phyloP scores from a whole-genome alignment of 37 sponge, comb jelly and placozoan genomes.

The Cladorhizidae sp. region DNA sequence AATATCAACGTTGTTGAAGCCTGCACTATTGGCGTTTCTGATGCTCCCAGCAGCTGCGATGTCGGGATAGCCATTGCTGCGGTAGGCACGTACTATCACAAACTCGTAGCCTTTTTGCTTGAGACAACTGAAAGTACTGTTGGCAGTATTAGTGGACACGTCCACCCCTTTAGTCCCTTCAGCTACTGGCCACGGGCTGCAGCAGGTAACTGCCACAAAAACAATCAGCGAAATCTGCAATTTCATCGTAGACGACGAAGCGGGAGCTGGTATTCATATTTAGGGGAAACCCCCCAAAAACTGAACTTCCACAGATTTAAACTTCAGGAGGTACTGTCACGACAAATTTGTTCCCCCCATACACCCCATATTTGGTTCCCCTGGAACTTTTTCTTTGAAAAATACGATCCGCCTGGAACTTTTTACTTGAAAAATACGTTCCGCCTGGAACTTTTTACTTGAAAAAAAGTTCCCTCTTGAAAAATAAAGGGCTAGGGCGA shows the following conservation, averaged over 20 bases:
- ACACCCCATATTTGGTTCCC: no score
- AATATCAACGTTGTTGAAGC: constrained; percentile 73
- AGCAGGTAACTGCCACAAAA: not conserved
- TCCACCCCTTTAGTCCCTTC: constrained; percentile 66
- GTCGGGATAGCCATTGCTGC: constrained; percentile 52
- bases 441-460: no score
- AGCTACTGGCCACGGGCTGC: not conserved
- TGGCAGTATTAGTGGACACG: constrained; percentile 37
- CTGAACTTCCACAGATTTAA: no score
- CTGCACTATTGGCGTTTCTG: constrained; percentile 74
- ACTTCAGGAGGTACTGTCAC: no score
- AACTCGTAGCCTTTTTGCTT: constrained; percentile 64
- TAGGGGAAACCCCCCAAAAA: no score
- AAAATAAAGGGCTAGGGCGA: no score
- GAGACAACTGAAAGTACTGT: constrained; percentile 59
- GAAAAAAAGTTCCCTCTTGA: no score
- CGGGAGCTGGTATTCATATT: not conserved
- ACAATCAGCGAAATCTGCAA: not conserved
- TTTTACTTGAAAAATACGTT: no score
- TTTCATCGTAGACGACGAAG: not conserved
- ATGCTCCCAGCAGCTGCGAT: constrained; percentile 59
- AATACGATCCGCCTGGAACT: no score
- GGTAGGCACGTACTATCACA: constrained; percentile 78
- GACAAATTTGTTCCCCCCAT: no score
- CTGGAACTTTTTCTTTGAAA: no score